Base-by-base conservation (phyloP, 2,797 vertebrate genomes). In the Brachyrhaphis roseni region DNA sequence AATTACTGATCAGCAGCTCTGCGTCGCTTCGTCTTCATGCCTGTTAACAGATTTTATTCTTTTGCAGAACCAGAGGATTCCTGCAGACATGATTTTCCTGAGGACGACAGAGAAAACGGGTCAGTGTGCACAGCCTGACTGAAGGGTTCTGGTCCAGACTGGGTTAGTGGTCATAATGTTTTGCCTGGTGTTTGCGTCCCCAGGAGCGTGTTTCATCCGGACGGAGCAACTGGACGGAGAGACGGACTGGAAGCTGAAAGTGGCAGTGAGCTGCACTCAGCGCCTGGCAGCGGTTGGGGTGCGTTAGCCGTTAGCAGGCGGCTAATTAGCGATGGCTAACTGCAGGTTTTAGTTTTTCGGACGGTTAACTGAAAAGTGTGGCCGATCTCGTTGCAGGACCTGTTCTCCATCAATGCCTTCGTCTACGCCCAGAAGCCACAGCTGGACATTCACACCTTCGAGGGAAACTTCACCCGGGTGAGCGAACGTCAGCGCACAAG, bases 141-240 rank as follows among this genome's bases (percentile, higher is more conserved):
- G 53, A 15, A 62, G 28, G 13, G 13, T 31, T 34, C 57, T 34
- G 57, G 15, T 57, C 55, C 1, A 4, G 26, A 2, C 26, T 55
- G 53, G n/a, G 3, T 34, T 62, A 34, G 13, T 34, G 57, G 28
- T 62, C 57, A 34, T 62, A 62, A 62, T 62, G 57, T 8, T 62
- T 15, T 34, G 28, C 57, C 28, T 62, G 13, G 15, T 16, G 20
- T 23, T 23, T 51, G 49, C 7, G 7, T 88, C 85, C 90, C 45
- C 92, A 99, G 98, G 98, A 70, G 90, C 97, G 0, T 99, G 98
- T 92, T 99, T 99, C 92, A 98, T 99, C 91, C 94, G 98, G 85
- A 99, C 98, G 1, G 98, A 99, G 85, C 98, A 99, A 91, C 96
- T 99, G 2, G 98, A 99, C 57, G 98, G 98, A 81, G 98, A 99